Evolutionary conservation across 2,888 invertebrate species (phyloP).

Genomic region (Xestia xanthographa): DNA sequence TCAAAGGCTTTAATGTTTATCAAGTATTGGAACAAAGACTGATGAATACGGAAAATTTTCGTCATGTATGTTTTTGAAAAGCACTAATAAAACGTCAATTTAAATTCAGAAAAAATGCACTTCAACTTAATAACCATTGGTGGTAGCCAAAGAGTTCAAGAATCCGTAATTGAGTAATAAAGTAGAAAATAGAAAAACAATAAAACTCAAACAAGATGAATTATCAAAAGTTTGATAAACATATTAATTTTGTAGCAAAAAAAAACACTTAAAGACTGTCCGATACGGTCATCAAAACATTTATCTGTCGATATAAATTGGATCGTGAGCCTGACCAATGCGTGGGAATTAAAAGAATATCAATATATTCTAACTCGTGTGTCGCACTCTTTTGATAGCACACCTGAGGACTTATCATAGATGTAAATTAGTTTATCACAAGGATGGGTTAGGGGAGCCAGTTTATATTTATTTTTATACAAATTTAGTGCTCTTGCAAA

Average conservation of each 20-base stretch:
- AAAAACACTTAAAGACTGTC: neutral
- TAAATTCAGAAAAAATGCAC: neutral
- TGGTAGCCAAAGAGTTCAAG: neutral
- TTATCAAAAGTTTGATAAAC: neutral
- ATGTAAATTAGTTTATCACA: conserved; percentile 52
- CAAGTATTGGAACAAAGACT: neutral
- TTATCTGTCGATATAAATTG: conserved; percentile 8
- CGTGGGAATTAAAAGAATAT: conserved; percentile 55
- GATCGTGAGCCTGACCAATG: conserved; percentile 3
- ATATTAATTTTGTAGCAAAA: neutral
- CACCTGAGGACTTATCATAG: conserved; percentile 41
- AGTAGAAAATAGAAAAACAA: neutral
- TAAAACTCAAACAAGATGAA: neutral
- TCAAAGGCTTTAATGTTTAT: conserved; percentile 5
- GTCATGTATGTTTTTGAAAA: neutral
- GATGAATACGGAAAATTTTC: neutral
- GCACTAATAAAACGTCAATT: neutral
- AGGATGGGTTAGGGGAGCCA: conserved; percentile 13
- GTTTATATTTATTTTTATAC: conserved; percentile 1
- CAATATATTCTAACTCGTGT: conserved; percentile 4
- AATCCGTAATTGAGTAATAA: neutral
- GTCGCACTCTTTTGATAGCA: conserved; percentile 27
- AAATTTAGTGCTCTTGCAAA: neutral
- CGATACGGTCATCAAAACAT: conserved; percentile 26
- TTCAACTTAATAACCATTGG: neutral